Percentiles rank a stretch among this genome's conserved stretches.
Evolutionary conservation across 2,888 invertebrate genomes (phyloP).

Genomic region (Tineola bisselliella): DNA sequence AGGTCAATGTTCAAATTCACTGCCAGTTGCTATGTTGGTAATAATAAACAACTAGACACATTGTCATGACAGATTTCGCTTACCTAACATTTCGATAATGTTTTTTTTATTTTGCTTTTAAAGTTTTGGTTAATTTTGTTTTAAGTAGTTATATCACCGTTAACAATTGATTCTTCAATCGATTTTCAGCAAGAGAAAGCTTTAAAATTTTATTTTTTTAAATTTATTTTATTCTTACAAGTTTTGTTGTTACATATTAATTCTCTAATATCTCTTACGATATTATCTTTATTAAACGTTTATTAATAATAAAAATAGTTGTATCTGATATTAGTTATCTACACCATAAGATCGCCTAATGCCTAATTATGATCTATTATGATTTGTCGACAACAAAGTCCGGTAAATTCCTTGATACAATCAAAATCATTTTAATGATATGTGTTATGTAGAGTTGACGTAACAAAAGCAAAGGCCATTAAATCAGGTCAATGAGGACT

Average conservation of each 20-base stretch:
- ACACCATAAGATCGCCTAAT: not conserved
- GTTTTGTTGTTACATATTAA: too few relatives aligned
- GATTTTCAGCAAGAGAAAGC: not conserved
- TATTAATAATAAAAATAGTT: too few relatives aligned
- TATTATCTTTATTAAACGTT: too few relatives aligned
- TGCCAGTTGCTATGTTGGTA: not conserved
- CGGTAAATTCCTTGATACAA: not conserved
- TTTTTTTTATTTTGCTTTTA: not conserved
- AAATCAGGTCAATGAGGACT: conserved; percentile 13
- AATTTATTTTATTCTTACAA: not conserved
- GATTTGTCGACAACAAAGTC: not conserved
- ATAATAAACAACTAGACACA: not conserved
- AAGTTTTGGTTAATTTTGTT: not conserved
- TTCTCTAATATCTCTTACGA: too few relatives aligned
- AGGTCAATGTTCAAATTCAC: conserved; percentile 5
- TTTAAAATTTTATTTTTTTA: not conserved
- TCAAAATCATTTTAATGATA: not conserved
- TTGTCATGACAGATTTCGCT: not conserved
- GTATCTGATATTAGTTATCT: too few relatives aligned
- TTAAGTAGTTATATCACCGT: not conserved
- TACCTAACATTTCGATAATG: not conserved
- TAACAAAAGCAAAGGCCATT: conserved; percentile 12
- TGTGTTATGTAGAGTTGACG: conserved; percentile 12
- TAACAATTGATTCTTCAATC: not conserved
- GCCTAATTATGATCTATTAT: not conserved